Conservation (phyloP, 2,113 vertebrate genomes). For the Microtus ochrogaster region DNA sequence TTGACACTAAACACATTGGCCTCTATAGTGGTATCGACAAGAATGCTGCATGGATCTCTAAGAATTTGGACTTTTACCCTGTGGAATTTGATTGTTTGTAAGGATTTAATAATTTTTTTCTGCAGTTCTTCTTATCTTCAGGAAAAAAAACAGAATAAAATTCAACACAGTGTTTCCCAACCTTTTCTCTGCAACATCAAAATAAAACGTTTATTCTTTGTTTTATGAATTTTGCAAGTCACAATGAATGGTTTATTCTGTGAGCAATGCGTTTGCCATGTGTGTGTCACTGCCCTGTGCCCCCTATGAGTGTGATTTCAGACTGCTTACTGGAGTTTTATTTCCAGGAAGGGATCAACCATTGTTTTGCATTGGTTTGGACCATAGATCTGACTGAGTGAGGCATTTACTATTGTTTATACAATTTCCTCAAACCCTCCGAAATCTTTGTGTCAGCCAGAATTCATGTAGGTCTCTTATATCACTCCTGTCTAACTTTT, state of each 20-base stretch:
- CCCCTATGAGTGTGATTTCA: neutral
- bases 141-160: neutral
- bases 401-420: neutral
- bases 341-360: neutral
- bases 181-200: slow-evolving; percentile 28
- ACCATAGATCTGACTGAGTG: neutral
- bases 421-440: neutral
- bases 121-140: slow-evolving; percentile 12
- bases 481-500: neutral
- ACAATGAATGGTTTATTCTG: slow-evolving; percentile 39
- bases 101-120: slow-evolving; percentile 59
- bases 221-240: slow-evolving; percentile 62
- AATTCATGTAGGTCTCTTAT: slow-evolving; percentile 19
- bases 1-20: slow-evolving; percentile 49
- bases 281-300: neutral
- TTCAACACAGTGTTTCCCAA: neutral
- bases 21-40: slow-evolving; percentile 50
- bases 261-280: neutral
- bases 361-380: neutral
- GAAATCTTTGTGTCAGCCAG: neutral
- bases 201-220: slow-evolving; percentile 62
- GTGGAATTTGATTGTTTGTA: slow-evolving; percentile 53
- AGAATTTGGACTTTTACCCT: slow-evolving; percentile 1
- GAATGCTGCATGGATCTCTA: slow-evolving; percentile 3
- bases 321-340: neutral